Evolutionary conservation across 1,140 invertebrate species (phyloP).

Genomic region (Augochlora pura): DNA sequence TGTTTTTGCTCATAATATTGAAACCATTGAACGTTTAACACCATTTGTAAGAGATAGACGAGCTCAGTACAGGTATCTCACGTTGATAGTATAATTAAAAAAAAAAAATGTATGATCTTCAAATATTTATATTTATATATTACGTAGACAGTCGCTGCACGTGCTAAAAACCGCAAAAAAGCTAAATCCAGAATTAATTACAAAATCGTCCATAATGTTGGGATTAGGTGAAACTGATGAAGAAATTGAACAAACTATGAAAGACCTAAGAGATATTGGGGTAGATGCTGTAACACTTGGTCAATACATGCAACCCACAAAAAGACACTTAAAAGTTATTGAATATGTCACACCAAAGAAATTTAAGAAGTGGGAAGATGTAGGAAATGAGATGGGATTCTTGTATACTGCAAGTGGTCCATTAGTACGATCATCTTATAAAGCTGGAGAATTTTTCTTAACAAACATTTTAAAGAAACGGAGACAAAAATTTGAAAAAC

Average conservation of each 20-base stretch:
- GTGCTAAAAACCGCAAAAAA: slow-evolving; percentile 92
- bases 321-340: slow-evolving; percentile 95
- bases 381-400: slow-evolving; percentile 94
- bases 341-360: slow-evolving; percentile 99
- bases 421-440: slow-evolving; percentile 97
- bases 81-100: background rate
- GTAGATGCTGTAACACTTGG: slow-evolving; percentile 98
- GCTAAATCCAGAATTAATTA: slow-evolving; percentile 90
- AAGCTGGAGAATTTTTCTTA: slow-evolving; percentile 96
- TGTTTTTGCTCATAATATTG: slow-evolving; percentile 98
- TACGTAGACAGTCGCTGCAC: slow-evolving; percentile 89
- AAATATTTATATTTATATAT: slow-evolving; percentile 27
- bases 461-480: slow-evolving; percentile 87
- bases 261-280: slow-evolving; percentile 87
- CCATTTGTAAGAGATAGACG: slow-evolving; percentile 96
- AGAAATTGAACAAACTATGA: slow-evolving; percentile 92
- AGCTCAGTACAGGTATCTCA: slow-evolving; percentile 83
- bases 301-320: slow-evolving; percentile 99
- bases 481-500: slow-evolving; percentile 47
- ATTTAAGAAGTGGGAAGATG: slow-evolving; percentile 94
- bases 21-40: slow-evolving; percentile 94
- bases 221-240: slow-evolving; percentile 97
- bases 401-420: slow-evolving; percentile 98
- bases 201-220: slow-evolving; percentile 99
- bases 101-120: background rate